Evolutionary conservation across 2,113 vertebrate genomes (phyloP).

Genomic region (Ptilonorhynchus violaceus): DNA sequence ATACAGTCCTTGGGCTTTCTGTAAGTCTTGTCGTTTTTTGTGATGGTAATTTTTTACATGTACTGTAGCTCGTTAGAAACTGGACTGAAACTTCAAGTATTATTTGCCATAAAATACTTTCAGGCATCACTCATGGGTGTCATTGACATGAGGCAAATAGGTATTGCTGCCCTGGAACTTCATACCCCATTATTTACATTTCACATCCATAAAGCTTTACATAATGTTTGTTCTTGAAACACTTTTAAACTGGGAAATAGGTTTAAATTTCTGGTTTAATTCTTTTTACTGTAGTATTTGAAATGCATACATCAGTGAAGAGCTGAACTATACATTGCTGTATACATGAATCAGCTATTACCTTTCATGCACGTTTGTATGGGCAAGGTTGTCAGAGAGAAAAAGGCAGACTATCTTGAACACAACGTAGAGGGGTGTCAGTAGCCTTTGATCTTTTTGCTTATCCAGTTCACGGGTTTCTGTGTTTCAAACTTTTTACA

Average conservation of each 20-base stretch:
- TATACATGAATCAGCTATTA: neutral
- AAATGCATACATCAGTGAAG: neutral
- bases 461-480: neutral
- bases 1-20: neutral
- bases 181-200: neutral
- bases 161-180: neutral
- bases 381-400: neutral
- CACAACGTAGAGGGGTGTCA: neutral
- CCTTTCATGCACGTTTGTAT: neutral
- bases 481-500: conserved; percentile 18
- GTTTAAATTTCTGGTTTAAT: neutral
- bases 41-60: neutral
- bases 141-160: neutral
- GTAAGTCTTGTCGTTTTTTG: neutral
- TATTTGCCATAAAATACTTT: neutral
- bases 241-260: neutral
- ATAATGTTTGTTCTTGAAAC: neutral
- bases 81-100: neutral
- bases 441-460: conserved; percentile 19
- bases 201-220: neutral
- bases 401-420: conserved; percentile 22
- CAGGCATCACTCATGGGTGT: neutral
- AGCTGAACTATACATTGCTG: neutral
- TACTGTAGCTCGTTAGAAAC: neutral
- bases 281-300: conserved; percentile 8